phyloP scores from a whole-genome alignment of 2,888 invertebrate genomes.

The Baccha elongata region DNA sequence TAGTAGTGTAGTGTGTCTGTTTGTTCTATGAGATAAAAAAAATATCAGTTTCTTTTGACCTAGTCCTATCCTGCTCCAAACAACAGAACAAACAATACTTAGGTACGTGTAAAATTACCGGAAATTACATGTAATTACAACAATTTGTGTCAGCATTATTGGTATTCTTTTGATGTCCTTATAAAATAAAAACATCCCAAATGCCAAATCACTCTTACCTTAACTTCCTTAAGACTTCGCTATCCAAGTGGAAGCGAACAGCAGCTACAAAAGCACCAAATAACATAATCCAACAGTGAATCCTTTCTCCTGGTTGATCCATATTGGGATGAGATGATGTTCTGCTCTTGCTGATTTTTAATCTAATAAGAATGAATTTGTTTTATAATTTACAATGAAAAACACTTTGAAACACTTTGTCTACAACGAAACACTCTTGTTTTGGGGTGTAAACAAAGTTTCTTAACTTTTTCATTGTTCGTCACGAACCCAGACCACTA shows the following conservation, averaged over 20 bases:
- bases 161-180: neutral
- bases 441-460: too few species aligned
- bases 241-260: constrained; percentile 61
- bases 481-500: constrained; percentile 53
- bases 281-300: constrained; percentile 55
- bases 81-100: constrained; percentile 46
- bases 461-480: constrained; percentile 11
- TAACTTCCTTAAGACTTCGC: constrained; percentile 71
- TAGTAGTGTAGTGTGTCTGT: too few species aligned
- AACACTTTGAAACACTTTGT: too few species aligned
- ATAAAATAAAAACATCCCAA: neutral
- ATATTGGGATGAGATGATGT: constrained; percentile 21
- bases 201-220: constrained; percentile 47
- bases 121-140: constrained; percentile 64
- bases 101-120: constrained; percentile 69
- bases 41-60: neutral
- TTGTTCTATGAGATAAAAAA: neutral
- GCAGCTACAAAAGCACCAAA: constrained; percentile 53
- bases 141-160: constrained; percentile 44
- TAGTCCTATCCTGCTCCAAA: neutral
- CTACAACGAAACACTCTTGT: neutral
- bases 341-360: too few species aligned
- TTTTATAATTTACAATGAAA: constrained; percentile 16
- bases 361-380: constrained; percentile 25
- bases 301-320: constrained; percentile 36